Evolutionary conservation across 2,113 vertebrate species (phyloP), one percentile per base, ranked within the genome.

Genomic region (Oostethus manadensis): DNA sequence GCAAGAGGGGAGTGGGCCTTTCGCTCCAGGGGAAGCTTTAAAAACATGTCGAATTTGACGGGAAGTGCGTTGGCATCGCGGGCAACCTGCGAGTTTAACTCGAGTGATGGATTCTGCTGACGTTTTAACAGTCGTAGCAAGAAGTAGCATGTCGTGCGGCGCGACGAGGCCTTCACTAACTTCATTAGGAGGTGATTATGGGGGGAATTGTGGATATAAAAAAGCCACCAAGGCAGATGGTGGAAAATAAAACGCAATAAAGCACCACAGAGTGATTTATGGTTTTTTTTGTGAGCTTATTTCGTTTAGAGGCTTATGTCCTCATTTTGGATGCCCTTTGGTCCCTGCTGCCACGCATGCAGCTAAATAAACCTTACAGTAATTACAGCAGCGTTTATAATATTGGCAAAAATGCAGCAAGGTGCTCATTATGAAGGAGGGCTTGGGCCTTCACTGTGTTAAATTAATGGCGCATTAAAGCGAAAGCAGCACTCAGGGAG

Each of bases 391-490:
- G 23, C 6, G 6, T 56, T 20, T 40, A 38, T 26, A 33, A 33
- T 10, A 44, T 8, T n/a, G n/a, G n/a, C n/a, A 14, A 26, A 38
- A 2, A 1, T 22, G 38, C 38, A 42, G 38, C 38, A 42, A 33
- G 18, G 51, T 18, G 21, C 63, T 48, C 26, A 17, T 8, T 26
- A 8, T 33, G 51, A 29, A 10, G 40, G 16, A 5, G 1, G 47
- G 45, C 18, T 71, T 33, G 54, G 58, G 17, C 20, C 29, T 33
- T 33, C 29, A 33, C 29, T 33, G 22, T 63, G 70, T 64, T 56
- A 73, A 73, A 64, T 70, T 67, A 70, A 77, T 57, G 62, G 53
- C 11, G 62, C 70, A 65, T 66, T 58, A 61, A 78, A 61, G 71
- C 70, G 70, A 23, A 60, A 60, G 63, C 70, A 70, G 46, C 49